These are phyloP conservation scores for Drosophila atripex DNA, from an alignment of 2,888 invertebrate species.

Conservation along the genomic window DNA sequence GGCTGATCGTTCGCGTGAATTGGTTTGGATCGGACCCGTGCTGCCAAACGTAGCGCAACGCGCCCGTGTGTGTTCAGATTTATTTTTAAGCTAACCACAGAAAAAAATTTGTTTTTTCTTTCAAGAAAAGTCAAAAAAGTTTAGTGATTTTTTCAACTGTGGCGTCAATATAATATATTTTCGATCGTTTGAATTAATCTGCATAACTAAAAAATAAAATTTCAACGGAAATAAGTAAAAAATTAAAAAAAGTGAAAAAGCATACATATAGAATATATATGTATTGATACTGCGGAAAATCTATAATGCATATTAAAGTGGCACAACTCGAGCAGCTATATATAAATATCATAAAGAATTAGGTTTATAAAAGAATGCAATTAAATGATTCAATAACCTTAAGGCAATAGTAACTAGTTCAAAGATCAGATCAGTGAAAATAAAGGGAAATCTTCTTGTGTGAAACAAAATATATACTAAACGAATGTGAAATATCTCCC, in stretches of 20 bases:
- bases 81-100: conserved; percentile 66
- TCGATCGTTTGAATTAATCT: background rate
- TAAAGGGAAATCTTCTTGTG: background rate
- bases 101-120: conserved; percentile 53
- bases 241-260: conserved; percentile 3
- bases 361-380: conserved; percentile 10
- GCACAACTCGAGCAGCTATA: conserved; percentile 32
- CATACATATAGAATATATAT: conserved; percentile 19
- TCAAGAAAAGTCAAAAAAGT: conserved; percentile 31
- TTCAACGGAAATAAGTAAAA: background rate
- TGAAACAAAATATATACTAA: conserved; percentile 20
- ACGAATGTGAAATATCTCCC: conserved; percentile 34
- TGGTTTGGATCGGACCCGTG: conserved; percentile 42
- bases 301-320: conserved; percentile 31
- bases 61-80: conserved; percentile 72
- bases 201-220: background rate
- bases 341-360: conserved; percentile 15
- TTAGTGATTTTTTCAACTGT: background rate
- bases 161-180: background rate
- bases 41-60: conserved; percentile 53
- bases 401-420: background rate
- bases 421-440: background rate
- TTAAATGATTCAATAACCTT: background rate
- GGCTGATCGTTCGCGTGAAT: conserved; percentile 73
- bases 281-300: conserved; percentile 27